These are phyloP conservation scores for Seriola dumerili DNA, from an alignment of 2,113 vertebrate genomes.

Conservation along the genomic window DNA sequence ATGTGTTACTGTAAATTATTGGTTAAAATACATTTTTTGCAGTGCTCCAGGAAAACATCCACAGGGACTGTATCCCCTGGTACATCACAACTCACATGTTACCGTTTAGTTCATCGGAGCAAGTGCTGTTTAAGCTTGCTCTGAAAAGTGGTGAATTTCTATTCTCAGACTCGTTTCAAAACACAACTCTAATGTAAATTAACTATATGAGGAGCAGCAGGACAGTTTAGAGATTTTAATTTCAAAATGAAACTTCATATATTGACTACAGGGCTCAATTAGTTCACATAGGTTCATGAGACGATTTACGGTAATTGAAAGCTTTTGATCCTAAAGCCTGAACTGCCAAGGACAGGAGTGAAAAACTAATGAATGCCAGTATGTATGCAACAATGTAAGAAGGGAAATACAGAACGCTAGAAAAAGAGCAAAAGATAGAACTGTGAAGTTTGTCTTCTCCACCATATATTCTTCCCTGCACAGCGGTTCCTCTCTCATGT, in stretches of 20 bases:
- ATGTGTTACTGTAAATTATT: background rate
- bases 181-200: constrained; percentile 66
- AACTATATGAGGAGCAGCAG: constrained; percentile 68
- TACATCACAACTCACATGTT: constrained; percentile 17
- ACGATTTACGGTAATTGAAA: constrained; percentile 68
- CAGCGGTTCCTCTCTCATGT: constrained; percentile 31
- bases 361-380: constrained; percentile 23
- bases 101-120: constrained; percentile 29
- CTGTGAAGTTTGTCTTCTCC: background rate
- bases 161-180: constrained; percentile 62
- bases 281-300: constrained; percentile 59
- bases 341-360: constrained; percentile 43
- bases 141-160: constrained; percentile 50
- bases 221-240: constrained; percentile 71
- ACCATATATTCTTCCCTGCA: constrained; percentile 16
- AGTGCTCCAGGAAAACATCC: background rate
- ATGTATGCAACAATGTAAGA: constrained; percentile 19
- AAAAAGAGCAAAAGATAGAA: constrained; percentile 31
- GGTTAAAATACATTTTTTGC: background rate
- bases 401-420: constrained; percentile 8
- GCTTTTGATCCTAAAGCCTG: constrained; percentile 71
- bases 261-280: constrained; percentile 71
- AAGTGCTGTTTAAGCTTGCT: constrained; percentile 41
- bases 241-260: constrained; percentile 71
- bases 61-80: constrained; percentile 31